Evolutionary conservation across 1,140 invertebrate species (phyloP), one percentile per base, ranked within the genome.

Genomic region (Psix sp.): DNA sequence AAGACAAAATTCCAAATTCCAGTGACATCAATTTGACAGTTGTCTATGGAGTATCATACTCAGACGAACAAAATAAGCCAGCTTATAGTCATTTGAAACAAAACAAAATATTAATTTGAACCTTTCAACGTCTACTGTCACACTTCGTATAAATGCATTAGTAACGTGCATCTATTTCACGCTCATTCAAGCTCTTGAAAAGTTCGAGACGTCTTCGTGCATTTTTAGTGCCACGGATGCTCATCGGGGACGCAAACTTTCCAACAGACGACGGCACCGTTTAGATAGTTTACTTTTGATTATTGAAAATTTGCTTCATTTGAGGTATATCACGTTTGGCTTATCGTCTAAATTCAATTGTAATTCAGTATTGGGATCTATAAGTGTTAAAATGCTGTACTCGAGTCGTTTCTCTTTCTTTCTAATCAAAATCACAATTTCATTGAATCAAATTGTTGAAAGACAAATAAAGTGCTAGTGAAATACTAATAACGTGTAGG

Each of bases 101-200:
- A 24, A 24, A 24, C 7, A 24, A 4, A 24, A 24, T 4, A 24
- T 24, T 24, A 76, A 57, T 76, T 67, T 56, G 56, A 59, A 49
- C 59, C 51, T 54, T 52, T 76, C 62, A 42, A 24, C 65, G 71
- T 80, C 85, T 85, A 86, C 85, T 84, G 83, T 86, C 79, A 81
- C 85, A 83, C 84, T 83, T 85, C 82, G 80, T 86, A 82, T 84
- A 86, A 86, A 85, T 85, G 82, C 81, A 85, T 86, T 84, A 84
- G 80, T 71, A 48, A 42, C 52, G 68, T 59, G 84, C 80, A 85
- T 85, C 84, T 80, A 77, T 84, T 86, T 84, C 80, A 80, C 80
- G 81, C 75, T 79, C 62, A 60, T 38, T 0, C 71, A 68, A 74
- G 60, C 77, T 56, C 68, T 73, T 70, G 65, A 65, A 62, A 76